Conservation (phyloP, 2,888 invertebrate species). For the Coremacera marginata region DNA sequence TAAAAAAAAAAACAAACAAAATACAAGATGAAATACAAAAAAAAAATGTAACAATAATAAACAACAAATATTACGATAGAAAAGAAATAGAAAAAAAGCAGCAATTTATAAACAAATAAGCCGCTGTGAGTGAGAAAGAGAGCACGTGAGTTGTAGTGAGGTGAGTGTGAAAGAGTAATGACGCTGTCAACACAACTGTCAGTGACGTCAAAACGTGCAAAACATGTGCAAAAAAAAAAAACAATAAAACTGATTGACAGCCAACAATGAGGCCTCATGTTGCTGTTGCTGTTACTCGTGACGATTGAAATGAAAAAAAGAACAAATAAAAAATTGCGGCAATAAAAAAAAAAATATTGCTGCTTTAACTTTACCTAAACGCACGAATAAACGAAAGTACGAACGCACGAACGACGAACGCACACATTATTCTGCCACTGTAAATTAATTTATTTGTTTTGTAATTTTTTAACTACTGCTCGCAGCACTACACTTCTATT, state of each 20-base stretch:
- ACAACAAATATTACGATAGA: not conserved
- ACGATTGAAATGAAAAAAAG: not conserved
- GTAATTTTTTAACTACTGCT: no score
- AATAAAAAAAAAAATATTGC: no score
- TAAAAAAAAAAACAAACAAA: not conserved
- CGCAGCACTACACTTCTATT: no score
- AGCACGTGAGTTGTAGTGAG: not conserved
- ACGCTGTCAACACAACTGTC: conserved; percentile 21
- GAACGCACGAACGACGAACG: no score
- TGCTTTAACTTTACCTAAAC: no score
- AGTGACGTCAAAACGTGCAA: conserved; percentile 27
- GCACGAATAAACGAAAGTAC: no score
- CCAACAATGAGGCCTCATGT: not conserved
- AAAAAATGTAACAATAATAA: conserved; percentile 7
- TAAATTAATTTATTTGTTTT: no score
- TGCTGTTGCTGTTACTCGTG: not conserved
- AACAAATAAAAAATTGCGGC: not conserved
- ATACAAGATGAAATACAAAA: not conserved
- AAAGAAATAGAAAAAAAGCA: not conserved
- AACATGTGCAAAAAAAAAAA: conserved; percentile 21
- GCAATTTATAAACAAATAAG: not conserved
- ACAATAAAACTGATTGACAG: not conserved
- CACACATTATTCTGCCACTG: no score
- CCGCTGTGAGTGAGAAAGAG: not conserved
- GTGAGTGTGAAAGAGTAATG: not conserved